Percentiles rank a stretch among this genome's conserved stretches.
These are phyloP conservation scores for Hyposmocoma kahamanoa DNA, from an alignment of 1,140 invertebrate genomes.

Conservation along the genomic window DNA sequence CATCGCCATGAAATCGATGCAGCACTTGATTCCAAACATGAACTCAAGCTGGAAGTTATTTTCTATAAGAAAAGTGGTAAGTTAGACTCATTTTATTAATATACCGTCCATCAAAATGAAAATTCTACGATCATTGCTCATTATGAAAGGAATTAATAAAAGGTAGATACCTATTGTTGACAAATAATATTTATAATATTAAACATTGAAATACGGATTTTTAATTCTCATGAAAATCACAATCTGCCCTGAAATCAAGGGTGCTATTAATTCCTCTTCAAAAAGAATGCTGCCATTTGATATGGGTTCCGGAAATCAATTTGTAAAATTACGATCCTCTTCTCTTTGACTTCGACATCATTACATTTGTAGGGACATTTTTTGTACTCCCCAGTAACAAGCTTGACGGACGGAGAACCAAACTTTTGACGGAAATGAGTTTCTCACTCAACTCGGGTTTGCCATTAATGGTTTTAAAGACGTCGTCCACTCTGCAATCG, in stretches of 20 bases:
- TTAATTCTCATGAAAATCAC: no score
- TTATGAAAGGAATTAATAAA: no score
- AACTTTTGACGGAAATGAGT: neutral
- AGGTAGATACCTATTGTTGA: no score
- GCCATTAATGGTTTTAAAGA: constrained; percentile 1
- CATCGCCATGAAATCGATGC: constrained; percentile 92
- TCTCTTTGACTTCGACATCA: constrained; percentile 8
- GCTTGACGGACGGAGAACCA: neutral
- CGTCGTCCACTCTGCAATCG: constrained; percentile 38
- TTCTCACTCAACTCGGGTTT: neutral
- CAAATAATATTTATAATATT: no score
- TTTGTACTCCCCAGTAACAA: no score
- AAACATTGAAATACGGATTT: no score
- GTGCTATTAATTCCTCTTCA: constrained; percentile 17
- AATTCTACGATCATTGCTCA: no score
- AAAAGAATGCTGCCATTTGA: constrained; percentile 14
- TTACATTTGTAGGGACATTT: neutral
- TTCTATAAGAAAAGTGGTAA: constrained; percentile 97
- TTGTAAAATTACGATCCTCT: constrained; percentile 19
- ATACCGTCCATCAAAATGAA: no score
- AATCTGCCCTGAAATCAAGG: neutral
- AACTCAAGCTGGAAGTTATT: constrained; percentile 94
- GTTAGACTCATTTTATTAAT: no score
- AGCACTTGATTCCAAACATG: constrained; percentile 90
- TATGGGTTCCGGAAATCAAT: constrained; percentile 20